Percentiles rank a stretch among this genome's conserved stretches.
These are phyloP conservation scores for Scaptomyza parva DNA, from an alignment of 2,888 invertebrate genomes.

Conservation along the genomic window DNA sequence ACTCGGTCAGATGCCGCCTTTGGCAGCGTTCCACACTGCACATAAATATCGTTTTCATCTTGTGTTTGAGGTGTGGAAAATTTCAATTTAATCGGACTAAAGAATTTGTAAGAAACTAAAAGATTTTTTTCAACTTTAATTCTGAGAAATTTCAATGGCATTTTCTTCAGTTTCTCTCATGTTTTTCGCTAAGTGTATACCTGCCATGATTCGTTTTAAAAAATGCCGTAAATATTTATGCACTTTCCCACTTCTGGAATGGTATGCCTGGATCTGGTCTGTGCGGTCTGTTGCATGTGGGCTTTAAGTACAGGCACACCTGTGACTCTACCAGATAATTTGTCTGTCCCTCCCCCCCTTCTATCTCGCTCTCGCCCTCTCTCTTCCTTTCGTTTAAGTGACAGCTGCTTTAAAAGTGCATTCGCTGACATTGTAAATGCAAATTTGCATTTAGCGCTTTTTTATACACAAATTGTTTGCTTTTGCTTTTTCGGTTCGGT, in stretches of 20 bases:
- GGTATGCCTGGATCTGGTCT: not conserved
- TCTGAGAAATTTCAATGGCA: too few species aligned
- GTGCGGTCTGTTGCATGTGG: conserved; percentile 16
- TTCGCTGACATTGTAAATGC: conserved; percentile 64
- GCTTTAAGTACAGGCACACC: conserved; percentile 53
- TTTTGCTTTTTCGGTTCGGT: not conserved
- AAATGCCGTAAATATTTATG: conserved; percentile 76
- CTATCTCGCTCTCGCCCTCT: not conserved
- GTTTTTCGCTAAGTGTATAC: conserved; percentile 44
- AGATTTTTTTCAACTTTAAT: too few species aligned
- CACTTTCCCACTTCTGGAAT: conserved; percentile 14
- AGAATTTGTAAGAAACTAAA: not conserved
- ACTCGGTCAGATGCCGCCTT: conserved; percentile 61
- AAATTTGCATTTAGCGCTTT: conserved; percentile 71
- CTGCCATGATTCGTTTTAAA: conserved; percentile 66
- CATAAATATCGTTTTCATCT: conserved; percentile 34
- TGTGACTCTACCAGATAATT: conserved; percentile 31
- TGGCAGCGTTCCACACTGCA: conserved; percentile 36
- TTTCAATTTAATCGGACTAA: not conserved
- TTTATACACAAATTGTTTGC: conserved; percentile 60
- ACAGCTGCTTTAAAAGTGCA: conserved; percentile 52
- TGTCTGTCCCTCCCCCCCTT: too few species aligned
- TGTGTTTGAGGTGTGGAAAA: not conserved
- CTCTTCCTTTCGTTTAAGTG: conserved; percentile 45
- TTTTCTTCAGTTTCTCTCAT: too few species aligned